Evolutionary conservation across 2,113 vertebrate species (phyloP).

Genomic region (Passer montanus): DNA sequence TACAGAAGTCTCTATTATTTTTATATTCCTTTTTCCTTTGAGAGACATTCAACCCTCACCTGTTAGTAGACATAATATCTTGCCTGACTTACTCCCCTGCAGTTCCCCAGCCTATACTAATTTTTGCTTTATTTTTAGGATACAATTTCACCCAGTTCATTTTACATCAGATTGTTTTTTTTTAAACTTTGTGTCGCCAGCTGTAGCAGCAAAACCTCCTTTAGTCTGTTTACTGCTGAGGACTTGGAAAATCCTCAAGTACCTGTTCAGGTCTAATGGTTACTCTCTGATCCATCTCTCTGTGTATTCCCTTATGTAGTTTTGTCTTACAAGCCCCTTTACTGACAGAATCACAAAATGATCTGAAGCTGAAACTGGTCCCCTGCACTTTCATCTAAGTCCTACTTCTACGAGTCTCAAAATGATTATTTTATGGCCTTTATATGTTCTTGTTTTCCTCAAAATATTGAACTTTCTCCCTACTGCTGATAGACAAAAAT

Average conservation of each 20-base stretch:
- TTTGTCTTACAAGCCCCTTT: background rate
- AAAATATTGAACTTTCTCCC: background rate
- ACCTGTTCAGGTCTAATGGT: background rate
- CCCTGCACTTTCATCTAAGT: background rate
- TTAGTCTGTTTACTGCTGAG: background rate
- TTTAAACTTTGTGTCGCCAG: background rate
- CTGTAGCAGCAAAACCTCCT: background rate
- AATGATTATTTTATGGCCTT: background rate
- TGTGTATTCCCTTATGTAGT: background rate
- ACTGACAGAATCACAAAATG: background rate
- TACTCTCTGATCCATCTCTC: background rate
- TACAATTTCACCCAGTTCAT: background rate
- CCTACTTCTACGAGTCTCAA: background rate
- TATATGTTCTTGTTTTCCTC: background rate
- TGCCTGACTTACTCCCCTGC: background rate
- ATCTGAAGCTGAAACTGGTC: background rate
- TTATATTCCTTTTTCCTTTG: background rate
- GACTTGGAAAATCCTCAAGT: background rate
- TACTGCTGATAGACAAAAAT: background rate
- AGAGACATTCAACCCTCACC: background rate
- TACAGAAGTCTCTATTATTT: background rate
- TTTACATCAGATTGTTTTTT: background rate
- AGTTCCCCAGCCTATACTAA: background rate
- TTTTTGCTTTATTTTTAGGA: background rate
- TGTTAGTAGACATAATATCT: background rate